Base-by-base conservation (phyloP, 2,888 invertebrate genomes). In the Ennomos erosarius region DNA sequence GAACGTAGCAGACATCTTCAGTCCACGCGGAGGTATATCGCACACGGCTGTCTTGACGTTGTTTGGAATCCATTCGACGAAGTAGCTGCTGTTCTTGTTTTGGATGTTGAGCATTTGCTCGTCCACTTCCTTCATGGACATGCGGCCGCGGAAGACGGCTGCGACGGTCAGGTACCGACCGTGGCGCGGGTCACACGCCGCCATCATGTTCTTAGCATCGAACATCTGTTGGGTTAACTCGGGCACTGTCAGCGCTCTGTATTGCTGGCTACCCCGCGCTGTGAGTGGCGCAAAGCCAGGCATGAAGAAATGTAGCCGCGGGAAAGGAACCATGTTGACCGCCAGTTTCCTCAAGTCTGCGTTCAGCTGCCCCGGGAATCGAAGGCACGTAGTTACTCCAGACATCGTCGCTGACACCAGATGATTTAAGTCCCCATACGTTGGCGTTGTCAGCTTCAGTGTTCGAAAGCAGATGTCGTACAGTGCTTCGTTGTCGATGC, bases 141-240 rank as follows among this genome's bases (percentile, higher is more conserved):
- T 97, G 66, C 96, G 94, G 1, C 97, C 97, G 67, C 97, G 94
- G 93, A 98, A 98, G 60, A 98, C 96, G 11, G 97, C 97, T 1
- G 98, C 97, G 0, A 97, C 98, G 0, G 98, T 98, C 46, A 98
- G 90, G 78, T 98, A 98, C 55, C 97, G 94, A 35, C 98, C 98
- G 79, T 97, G 97, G 9, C 98, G 93, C 0, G 98, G 98, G 82
- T 98, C 98, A 79, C 98, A 98, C 11, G 98, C 98, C 10, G 97
- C 97, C 98, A 98, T 98, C 98, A 98, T 98, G 87, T 98, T 98
- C 88, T 97, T 98, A 10, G 98, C 96, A 80, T 98, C 98, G 81
- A 98, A 98, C 97, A 97, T 97, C 82, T 97, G 97, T 71, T 96
- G 95, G 0, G 98, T 98, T 52, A 98, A 93, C 86, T 98, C 98